phyloP scores from a whole-genome alignment of 92 coral and sea anemone species.

The Phenganax marumi region DNA sequence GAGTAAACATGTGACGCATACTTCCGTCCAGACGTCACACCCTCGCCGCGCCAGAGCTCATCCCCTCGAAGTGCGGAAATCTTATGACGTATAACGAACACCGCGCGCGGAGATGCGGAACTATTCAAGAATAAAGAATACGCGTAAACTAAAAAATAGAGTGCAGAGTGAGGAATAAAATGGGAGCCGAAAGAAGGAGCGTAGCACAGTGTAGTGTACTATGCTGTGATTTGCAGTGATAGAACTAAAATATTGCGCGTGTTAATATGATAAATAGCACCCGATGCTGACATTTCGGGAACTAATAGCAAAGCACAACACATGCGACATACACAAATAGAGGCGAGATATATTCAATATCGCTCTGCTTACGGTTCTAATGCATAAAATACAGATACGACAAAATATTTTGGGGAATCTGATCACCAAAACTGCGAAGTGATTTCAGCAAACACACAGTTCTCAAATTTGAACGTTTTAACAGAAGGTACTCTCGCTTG shows the following conservation, averaged over 20 bases:
- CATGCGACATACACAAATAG: too few relatives aligned
- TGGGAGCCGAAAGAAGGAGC: background rate
- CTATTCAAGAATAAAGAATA: too few relatives aligned
- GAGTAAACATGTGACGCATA: background rate
- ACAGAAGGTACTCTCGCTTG: background rate
- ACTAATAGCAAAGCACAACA: too few relatives aligned
- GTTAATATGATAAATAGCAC: background rate
- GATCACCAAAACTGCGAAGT: background rate
- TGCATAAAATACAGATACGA: too few relatives aligned
- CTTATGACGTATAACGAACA: background rate
- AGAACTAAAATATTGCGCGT: background rate
- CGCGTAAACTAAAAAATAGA: too few relatives aligned
- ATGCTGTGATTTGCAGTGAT: background rate
- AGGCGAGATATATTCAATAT: too few relatives aligned
- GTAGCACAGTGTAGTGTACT: background rate
- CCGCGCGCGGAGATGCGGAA: too few relatives aligned
- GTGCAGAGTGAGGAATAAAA: background rate
- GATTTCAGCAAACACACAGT: background rate
- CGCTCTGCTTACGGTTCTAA: too few relatives aligned
- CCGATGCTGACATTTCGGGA: background rate
- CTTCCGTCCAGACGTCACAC: constrained; percentile 40
- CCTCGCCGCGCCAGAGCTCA: constrained; percentile 31
- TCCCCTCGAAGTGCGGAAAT: constrained; percentile 9
- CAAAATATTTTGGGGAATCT: too few relatives aligned
- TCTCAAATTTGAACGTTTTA: background rate